phyloP scores from a whole-genome alignment of 2,113 vertebrate genomes.

The Furnarius figulus region DNA sequence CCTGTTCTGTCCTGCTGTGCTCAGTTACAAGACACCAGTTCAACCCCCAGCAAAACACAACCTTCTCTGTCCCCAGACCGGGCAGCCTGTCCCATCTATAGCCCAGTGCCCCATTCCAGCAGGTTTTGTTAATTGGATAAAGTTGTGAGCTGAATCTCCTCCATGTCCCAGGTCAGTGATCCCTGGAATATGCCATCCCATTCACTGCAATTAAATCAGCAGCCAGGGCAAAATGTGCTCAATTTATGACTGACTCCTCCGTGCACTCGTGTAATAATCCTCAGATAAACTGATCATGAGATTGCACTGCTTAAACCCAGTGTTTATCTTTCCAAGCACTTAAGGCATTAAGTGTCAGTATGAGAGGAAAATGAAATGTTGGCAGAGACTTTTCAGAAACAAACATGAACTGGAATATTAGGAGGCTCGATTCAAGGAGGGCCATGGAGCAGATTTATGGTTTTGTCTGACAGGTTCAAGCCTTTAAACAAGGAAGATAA shows the following conservation, averaged over 20 bases:
- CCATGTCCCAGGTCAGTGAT: not conserved
- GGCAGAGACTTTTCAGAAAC: not conserved
- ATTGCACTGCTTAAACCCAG: slow-evolving; percentile 31
- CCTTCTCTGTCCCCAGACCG: not conserved
- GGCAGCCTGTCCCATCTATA: not conserved
- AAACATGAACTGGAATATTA: not conserved
- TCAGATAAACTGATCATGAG: slow-evolving; percentile 55
- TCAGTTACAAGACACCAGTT: not conserved
- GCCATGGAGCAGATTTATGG: not conserved
- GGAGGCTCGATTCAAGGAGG: not conserved
- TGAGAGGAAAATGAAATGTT: slow-evolving; percentile 40
- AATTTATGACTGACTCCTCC: not conserved
- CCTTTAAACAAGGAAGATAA: not conserved
- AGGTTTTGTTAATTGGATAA: not conserved
- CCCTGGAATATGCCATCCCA: not conserved
- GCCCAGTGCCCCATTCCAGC: not conserved
- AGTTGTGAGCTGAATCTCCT: not conserved
- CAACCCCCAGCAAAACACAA: not conserved
- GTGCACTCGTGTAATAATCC: slow-evolving; percentile 35
- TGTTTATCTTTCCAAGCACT: slow-evolving; percentile 64
- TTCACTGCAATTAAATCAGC: not conserved
- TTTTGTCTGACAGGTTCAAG: not conserved
- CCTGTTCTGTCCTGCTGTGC: not conserved
- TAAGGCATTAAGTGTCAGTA: slow-evolving; percentile 50
- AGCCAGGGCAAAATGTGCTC: not conserved